A percentile compares a stretch with the other conserved stretches of the same genome.
Evolutionary conservation across 1,140 invertebrate species (phyloP).

Genomic region (Pseudachorutes palmiensis): DNA sequence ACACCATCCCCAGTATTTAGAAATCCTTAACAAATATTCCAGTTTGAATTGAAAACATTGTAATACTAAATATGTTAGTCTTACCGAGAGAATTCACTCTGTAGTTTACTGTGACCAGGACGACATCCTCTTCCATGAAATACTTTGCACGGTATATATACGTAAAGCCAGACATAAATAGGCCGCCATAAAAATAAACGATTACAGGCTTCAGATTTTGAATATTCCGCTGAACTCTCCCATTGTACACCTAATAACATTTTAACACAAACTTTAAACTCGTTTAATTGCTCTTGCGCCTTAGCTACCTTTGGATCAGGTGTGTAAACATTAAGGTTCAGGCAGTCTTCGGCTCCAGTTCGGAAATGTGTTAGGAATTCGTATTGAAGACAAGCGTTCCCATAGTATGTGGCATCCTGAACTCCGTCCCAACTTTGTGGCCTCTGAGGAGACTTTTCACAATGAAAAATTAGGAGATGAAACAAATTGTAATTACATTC

Average conservation of each 20-base stretch:
- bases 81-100: slow-evolving; percentile 43
- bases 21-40: slow-evolving; percentile 16
- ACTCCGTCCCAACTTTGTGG: neutral
- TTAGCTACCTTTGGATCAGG: neutral
- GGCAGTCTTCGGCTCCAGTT: neutral
- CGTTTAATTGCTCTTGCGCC: neutral
- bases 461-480: too few relatives aligned
- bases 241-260: neutral
- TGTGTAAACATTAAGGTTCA: neutral
- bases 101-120: slow-evolving; percentile 55
- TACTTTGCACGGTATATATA: slow-evolving; percentile 40
- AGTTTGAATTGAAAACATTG: slow-evolving; percentile 6
- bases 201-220: neutral
- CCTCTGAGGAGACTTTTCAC: neutral
- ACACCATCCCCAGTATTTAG: slow-evolving; percentile 31
- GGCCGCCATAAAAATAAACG: slow-evolving; percentile 34
- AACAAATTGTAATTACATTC: neutral
- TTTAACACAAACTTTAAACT: neutral
- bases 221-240: neutral
- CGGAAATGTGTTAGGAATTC: neutral
- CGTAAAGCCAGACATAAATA: slow-evolving; percentile 43
- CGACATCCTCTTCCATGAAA: slow-evolving; percentile 44
- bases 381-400: neutral
- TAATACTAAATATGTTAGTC: too few relatives aligned
- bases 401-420: slow-evolving; percentile 1